Conservation (phyloP, 2,888 invertebrate species). For the Reticulitermes lucifugus region DNA sequence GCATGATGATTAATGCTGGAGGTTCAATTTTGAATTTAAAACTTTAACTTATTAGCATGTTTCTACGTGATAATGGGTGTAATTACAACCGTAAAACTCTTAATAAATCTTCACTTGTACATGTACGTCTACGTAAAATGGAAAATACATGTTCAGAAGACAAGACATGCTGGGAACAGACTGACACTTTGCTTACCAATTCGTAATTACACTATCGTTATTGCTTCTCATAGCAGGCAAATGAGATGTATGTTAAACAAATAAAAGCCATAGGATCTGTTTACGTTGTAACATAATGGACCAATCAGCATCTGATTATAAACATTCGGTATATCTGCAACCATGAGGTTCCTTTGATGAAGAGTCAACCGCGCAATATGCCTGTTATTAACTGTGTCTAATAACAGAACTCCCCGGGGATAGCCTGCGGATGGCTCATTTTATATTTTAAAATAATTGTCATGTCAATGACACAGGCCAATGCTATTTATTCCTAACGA, state of each 20-base stretch:
- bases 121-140: too few species aligned
- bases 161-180: too few species aligned
- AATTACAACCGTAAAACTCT: too few species aligned
- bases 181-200: too few species aligned
- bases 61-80: too few species aligned
- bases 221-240: background rate
- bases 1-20: too few species aligned
- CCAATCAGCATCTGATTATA: background rate
- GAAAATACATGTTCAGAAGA: too few species aligned
- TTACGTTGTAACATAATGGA: background rate
- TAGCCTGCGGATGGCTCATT: background rate
- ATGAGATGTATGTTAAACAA: background rate
- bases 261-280: background rate
- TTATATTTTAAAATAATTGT: background rate
- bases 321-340: background rate
- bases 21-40: too few species aligned
- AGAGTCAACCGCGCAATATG: background rate
- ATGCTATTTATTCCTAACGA: background rate
- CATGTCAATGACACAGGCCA: background rate
- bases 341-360: background rate
- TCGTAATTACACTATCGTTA: too few species aligned
- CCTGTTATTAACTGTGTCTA: background rate
- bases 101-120: too few species aligned
- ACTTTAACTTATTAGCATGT: too few species aligned
- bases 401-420: constrained; percentile 1